Conservation (phyloP, 2,888 invertebrate genomes). For the Cerastis leucographa region DNA sequence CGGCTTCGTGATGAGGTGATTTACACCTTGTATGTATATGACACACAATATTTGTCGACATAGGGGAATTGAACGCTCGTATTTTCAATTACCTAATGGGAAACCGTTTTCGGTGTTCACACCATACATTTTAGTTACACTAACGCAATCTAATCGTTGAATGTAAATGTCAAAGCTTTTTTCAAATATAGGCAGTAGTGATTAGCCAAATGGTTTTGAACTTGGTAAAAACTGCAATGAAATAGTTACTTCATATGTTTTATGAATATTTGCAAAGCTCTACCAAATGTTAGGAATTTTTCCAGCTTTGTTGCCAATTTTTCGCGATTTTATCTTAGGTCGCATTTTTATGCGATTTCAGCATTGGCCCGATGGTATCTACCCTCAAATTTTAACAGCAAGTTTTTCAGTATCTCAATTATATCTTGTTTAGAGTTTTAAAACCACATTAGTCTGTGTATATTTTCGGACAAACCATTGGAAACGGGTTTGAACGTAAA, state of each 20-base stretch:
- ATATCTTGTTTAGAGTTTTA: background rate
- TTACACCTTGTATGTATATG: background rate
- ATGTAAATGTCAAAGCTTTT: conserved; percentile 15
- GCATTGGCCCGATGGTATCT: background rate
- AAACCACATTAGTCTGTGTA: background rate
- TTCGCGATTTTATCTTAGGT: background rate
- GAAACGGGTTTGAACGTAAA: conserved; percentile 44
- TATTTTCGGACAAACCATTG: conserved; percentile 13
- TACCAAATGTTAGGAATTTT: no score
- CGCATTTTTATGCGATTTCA: background rate
- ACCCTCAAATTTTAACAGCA: background rate
- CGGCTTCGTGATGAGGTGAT: no score
- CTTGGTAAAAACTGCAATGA: background rate
- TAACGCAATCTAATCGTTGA: conserved; percentile 6
- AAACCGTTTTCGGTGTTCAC: conserved; percentile 18
- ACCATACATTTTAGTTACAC: conserved; percentile 8
- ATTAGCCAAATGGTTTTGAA: conserved; percentile 10
- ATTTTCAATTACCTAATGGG: conserved; percentile 40
- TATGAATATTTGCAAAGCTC: background rate
- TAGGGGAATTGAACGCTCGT: conserved; percentile 19
- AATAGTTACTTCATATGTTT: background rate
- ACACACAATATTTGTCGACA: conserved; percentile 23
- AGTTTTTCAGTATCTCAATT: background rate
- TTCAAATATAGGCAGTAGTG: conserved; percentile 8
- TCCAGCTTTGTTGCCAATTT: no score